Evolutionary conservation across 2,797 vertebrate species (phyloP), one percentile per base, ranked within the genome.

Genomic region (Chlorospingus semifuscus): DNA sequence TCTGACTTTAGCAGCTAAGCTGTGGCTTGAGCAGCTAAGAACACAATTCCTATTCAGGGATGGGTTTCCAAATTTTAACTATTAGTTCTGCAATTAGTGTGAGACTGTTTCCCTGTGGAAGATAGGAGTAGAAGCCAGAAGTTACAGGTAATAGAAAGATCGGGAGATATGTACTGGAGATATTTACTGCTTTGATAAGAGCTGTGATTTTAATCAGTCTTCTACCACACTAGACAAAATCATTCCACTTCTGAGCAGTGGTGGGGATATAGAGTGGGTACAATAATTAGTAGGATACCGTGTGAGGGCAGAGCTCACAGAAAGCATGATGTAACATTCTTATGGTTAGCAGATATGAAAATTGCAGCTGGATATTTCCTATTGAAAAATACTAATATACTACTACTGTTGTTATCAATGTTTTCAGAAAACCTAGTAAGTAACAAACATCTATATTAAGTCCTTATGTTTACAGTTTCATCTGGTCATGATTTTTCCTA

Each of bases 1-100:
- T 30, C 49, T 66, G 47, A 89, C 59, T 82, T 26, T 47, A 94
- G n/a, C 32, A 88, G 21, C 42, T 69, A 78, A 63, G 11, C 29
- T 63, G 50, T 55, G 29, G 26, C n/a, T 88, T 82, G 60, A 87
- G 36, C 34, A 87, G n/a, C 53, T 94, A 82, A 77, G 49, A 32
- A 82, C 44, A 63, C 59, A 80, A 20, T 56, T 84, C 42, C 7
- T 79, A 75, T 90, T 94, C 81, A 60, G 46, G 30, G 18, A 5
- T 88, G 36, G 10, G 9, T 65, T 83, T 95, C 72, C 46, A 94
- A 83, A 87, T 89, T 92, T 91, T 81, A 68, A 50, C 84, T 80
- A 64, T 87, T 75, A 86, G 22, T 71, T 92, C 72, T 94, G 26
- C 53, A 94, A 71, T 92, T 92, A 89, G 64, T 71, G 18, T 36